These are phyloP conservation scores for Syrrhaptes paradoxus DNA, from an alignment of 2,113 vertebrate species.

Conservation along the genomic window DNA sequence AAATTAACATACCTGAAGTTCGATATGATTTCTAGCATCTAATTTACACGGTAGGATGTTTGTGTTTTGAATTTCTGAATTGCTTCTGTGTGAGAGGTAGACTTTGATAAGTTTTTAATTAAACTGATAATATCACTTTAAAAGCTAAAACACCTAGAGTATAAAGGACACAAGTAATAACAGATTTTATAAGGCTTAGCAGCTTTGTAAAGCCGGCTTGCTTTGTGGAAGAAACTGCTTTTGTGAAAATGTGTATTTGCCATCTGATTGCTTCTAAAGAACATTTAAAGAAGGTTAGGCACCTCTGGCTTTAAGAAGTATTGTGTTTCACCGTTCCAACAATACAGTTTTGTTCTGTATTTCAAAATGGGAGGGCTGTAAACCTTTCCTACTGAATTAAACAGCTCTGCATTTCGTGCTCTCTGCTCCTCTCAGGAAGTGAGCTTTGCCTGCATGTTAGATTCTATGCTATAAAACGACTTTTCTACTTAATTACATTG, in stretches of 20 bases:
- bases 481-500: slow-evolving; percentile 41
- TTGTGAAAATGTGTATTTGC: slow-evolving; percentile 71
- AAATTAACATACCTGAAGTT: slow-evolving; percentile 4
- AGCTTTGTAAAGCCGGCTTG: slow-evolving; percentile 49
- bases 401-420: slow-evolving; percentile 28
- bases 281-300: slow-evolving; percentile 69
- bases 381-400: slow-evolving; percentile 50
- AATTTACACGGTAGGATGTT: slow-evolving; percentile 46
- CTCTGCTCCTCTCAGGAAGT: neutral
- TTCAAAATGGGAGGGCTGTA: slow-evolving; percentile 20
- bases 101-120: slow-evolving; percentile 76
- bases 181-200: slow-evolving; percentile 70
- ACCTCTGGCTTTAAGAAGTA: slow-evolving; percentile 44
- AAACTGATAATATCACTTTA: slow-evolving; percentile 80
- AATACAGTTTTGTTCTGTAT: slow-evolving; percentile 1
- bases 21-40: slow-evolving; percentile 38
- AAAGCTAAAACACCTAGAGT: slow-evolving; percentile 69
- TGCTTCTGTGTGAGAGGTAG: slow-evolving; percentile 43
- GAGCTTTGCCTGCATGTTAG: neutral
- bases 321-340: slow-evolving; percentile 44
- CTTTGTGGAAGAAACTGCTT: slow-evolving; percentile 65
- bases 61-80: slow-evolving; percentile 56
- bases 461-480: neutral
- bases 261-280: slow-evolving; percentile 73
- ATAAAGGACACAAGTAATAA: slow-evolving; percentile 73